These are phyloP conservation scores for Phrynosoma blainvillii DNA, from an alignment of 2,113 vertebrate species.

Conservation along the genomic window DNA sequence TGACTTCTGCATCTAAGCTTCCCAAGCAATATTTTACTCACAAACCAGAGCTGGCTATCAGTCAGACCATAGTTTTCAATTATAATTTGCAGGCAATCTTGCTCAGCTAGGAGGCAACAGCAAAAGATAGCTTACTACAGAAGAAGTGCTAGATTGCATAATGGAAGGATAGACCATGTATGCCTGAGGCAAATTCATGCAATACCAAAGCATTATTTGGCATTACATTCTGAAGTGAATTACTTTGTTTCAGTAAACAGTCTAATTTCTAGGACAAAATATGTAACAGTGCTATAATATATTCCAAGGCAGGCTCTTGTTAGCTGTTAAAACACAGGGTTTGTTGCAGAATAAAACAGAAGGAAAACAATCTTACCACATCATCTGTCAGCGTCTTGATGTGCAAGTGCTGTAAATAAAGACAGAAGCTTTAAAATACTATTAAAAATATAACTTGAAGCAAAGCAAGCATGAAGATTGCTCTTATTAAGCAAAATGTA, in stretches of 20 bases:
- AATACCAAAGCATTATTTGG: neutral
- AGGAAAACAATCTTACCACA: slow-evolving; percentile 86
- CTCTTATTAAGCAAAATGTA: neutral
- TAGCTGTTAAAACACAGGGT: slow-evolving; percentile 38
- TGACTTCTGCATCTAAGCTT: no score
- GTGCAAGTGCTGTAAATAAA: slow-evolving; percentile 87
- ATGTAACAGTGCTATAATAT: neutral
- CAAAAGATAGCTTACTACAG: neutral
- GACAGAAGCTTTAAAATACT: slow-evolving; percentile 56
- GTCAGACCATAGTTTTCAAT: neutral
- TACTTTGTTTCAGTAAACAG: neutral
- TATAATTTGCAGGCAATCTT: neutral
- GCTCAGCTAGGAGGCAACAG: neutral
- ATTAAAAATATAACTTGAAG: neutral
- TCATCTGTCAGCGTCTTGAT: slow-evolving; percentile 96
- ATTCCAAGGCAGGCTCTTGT: neutral
- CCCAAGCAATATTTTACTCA: no score
- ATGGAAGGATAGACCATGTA: neutral
- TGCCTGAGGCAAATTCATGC: neutral
- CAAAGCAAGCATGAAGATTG: no score
- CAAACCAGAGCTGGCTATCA: no score
- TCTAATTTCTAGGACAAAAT: neutral
- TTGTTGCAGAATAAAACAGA: slow-evolving; percentile 53
- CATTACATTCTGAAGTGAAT: neutral
- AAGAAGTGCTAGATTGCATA: neutral